Evolutionary conservation across 2,888 invertebrate genomes (phyloP).

Genomic region (Bombylius discolor): DNA sequence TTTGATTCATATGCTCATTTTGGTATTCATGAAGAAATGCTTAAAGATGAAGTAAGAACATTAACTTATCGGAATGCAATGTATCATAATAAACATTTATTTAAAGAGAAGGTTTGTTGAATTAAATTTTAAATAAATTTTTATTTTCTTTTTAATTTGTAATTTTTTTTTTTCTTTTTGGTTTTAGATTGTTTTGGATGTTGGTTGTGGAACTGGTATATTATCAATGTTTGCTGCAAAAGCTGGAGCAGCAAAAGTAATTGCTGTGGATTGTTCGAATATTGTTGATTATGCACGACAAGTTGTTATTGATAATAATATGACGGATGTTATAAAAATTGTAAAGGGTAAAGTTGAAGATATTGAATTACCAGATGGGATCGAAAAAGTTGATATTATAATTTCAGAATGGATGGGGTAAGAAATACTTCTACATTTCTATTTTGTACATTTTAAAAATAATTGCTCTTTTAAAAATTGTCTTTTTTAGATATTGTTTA

Average conservation of each 20-base stretch:
- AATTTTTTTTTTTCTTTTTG: neutral
- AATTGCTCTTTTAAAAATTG: neutral
- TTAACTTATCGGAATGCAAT: slow-evolving; percentile 97
- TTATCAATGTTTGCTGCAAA: slow-evolving; percentile 99
- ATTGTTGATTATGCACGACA: slow-evolving; percentile 95
- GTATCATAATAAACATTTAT: slow-evolving; percentile 98
- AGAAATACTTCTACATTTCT: slow-evolving; percentile 31
- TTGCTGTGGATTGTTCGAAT: slow-evolving; percentile 97
- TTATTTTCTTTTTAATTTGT: neutral
- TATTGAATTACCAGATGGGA: slow-evolving; percentile 78
- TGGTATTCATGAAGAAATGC: slow-evolving; percentile 99
- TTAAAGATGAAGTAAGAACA: slow-evolving; percentile 98
- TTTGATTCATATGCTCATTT: slow-evolving; percentile 99
- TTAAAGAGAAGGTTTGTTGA: slow-evolving; percentile 60
- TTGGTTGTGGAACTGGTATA: slow-evolving; percentile 98
- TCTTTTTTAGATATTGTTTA: slow-evolving; percentile 48
- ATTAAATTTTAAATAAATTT: neutral
- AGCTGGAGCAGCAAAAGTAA: slow-evolving; percentile 89
- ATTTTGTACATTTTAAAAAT: neutral
- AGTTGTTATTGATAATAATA: slow-evolving; percentile 77
- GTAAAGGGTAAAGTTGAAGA: slow-evolving; percentile 91
- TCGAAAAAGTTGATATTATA: slow-evolving; percentile 86
- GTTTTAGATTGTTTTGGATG: slow-evolving; percentile 74
- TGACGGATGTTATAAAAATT: slow-evolving; percentile 67
- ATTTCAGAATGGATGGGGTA: slow-evolving; percentile 68